phyloP scores from a whole-genome alignment of 2,888 invertebrate genomes.

The Meghimatium bilineatum region DNA sequence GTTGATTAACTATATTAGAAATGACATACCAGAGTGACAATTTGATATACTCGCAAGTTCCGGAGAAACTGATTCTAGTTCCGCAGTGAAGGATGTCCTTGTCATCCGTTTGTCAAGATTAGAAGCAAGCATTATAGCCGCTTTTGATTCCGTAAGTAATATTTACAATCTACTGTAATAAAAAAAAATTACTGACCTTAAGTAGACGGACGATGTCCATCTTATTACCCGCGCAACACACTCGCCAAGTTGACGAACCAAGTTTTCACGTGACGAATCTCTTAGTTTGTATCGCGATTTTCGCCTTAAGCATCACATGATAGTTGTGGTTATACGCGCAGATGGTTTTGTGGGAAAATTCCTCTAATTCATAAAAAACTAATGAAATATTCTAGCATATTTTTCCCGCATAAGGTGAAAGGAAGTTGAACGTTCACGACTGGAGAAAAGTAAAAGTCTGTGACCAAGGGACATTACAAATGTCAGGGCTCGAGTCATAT shows the following conservation, averaged over 20 bases:
- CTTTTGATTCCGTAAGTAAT: neutral
- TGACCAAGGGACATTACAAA: neutral
- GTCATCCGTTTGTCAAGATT: neutral
- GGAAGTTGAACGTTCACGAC: neutral
- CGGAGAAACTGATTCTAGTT: conserved; percentile 11
- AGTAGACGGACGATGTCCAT: neutral
- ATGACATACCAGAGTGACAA: neutral
- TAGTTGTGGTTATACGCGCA: neutral
- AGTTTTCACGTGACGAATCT: neutral
- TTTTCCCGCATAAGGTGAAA: too few relatives aligned
- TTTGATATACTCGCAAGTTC: neutral
- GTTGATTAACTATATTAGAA: neutral
- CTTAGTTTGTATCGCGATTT: neutral
- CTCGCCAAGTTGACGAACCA: neutral
- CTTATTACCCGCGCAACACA: neutral
- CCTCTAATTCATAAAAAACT: neutral
- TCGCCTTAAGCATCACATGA: neutral
- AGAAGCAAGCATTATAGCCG: neutral
- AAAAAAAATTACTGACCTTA: neutral
- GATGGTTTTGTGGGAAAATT: neutral
- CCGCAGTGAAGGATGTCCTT: conserved; percentile 11
- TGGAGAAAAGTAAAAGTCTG: neutral
- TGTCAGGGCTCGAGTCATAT: neutral
- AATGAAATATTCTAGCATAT: neutral
- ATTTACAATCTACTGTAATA: neutral